phyloP scores from a whole-genome alignment of 2,113 vertebrate genomes.

The Furnarius figulus region DNA sequence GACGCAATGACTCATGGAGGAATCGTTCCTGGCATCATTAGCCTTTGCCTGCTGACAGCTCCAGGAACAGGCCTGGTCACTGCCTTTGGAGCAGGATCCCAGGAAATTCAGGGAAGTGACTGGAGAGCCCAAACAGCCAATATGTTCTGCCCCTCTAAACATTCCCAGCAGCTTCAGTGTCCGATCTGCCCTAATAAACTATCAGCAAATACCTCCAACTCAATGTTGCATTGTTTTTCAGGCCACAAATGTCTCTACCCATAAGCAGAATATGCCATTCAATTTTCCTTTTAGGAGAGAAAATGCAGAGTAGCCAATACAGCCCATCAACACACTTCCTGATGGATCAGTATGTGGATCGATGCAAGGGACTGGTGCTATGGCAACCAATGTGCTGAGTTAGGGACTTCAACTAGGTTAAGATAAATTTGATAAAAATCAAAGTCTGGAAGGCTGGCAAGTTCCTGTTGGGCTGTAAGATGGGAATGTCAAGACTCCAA shows the following conservation, averaged over 20 bases:
- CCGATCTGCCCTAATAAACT: background rate
- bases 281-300: background rate
- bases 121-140: background rate
- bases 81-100: background rate
- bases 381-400: background rate
- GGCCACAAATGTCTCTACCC: background rate
- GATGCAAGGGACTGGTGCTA: background rate
- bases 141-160: background rate
- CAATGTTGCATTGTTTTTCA: background rate
- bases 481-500: background rate
- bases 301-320: accelerated
- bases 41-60: slow-evolving; percentile 29
- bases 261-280: background rate
- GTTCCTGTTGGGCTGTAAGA: background rate
- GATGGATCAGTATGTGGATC: background rate
- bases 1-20: slow-evolving; percentile 55
- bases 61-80: background rate
- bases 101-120: background rate
- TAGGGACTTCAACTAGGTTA: background rate
- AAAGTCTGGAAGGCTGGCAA: background rate
- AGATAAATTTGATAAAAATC: background rate
- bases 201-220: background rate
- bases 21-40: slow-evolving; percentile 16
- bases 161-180: background rate
- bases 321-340: background rate